Evolutionary conservation across 2,797 vertebrate genomes (phyloP).

Genomic region (Hemibagrus guttatus): DNA sequence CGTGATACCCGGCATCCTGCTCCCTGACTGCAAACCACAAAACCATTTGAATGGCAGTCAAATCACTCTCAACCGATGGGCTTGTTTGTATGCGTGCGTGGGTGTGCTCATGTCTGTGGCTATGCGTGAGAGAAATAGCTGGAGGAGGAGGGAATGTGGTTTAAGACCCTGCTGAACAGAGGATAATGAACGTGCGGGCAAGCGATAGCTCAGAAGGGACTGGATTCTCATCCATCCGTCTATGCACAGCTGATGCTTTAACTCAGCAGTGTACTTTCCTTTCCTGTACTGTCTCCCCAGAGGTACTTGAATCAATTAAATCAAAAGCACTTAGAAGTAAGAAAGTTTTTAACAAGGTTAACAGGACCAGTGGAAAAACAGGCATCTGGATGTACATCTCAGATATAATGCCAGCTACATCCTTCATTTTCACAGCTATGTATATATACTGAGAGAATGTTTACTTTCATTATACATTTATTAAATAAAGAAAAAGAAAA

Average conservation of each 20-base stretch:
- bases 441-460: not conserved
- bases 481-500: not conserved
- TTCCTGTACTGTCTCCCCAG: slow-evolving; percentile 42
- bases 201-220: slow-evolving; percentile 37
- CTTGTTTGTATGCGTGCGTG: slow-evolving; percentile 6
- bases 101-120: slow-evolving; percentile 7
- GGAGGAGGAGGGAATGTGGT: slow-evolving; percentile 38
- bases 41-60: slow-evolving; percentile 75
- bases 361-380: slow-evolving; percentile 59
- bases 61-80: slow-evolving; percentile 69
- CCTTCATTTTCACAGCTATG: not conserved
- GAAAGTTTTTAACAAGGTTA: slow-evolving; percentile 72
- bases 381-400: slow-evolving; percentile 49
- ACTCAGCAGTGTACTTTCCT: not conserved
- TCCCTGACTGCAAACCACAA: slow-evolving; percentile 54
- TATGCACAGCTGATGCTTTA: not conserved
- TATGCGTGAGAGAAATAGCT: not conserved
- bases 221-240: not conserved
- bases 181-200: slow-evolving; percentile 45
- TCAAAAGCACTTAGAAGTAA: slow-evolving; percentile 69
- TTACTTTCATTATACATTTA: not conserved
- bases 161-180: slow-evolving; percentile 21
- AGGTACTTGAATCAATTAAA: slow-evolving; percentile 69
- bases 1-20: slow-evolving; percentile 32
- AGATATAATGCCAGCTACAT: slow-evolving; percentile 23